Evolutionary conservation across 2,797 vertebrate genomes (phyloP), one percentile per base, ranked within the genome.

Genomic region (Cygnus olor): DNA sequence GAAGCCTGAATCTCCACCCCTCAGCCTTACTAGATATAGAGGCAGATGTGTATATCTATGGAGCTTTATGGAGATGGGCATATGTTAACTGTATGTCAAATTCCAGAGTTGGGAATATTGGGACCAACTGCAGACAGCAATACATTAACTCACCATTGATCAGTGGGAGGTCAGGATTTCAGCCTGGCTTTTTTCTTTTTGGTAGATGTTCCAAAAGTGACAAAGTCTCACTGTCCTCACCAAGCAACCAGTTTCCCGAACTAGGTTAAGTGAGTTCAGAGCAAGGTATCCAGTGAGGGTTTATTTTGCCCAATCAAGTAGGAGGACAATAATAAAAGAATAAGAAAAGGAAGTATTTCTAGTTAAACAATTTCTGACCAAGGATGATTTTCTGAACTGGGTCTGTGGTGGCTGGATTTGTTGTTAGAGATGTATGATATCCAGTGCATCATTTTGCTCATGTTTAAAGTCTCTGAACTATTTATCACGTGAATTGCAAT

Each of bases 241-340:
- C 0, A 12, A 86, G 21, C 24, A 20, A 77, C 13, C 1, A 0
- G 4, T 66, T 89, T 85, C 53, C 13, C 20, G 57, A 40, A 16
- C 28, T 54, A 40, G 27, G 11, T n/a, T 42, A 85, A 17, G 7
- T 56, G 28, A 36, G 22, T 61, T 88, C 57, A 69, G 73, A 89
- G 27, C 8, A 53, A 54, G 6, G 9, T 56, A 54, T 40, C 28
- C 58, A 42, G 25, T 22, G 10, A 9, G 10, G 2, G n/a, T 91
- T 85, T 88, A 10, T 74, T 69, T 54, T 44, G 12, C n/a, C 20
- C 34, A 68, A 60, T 8, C 2, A 20, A 6, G 9, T 24, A 47
- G 40, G 21, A 47, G 10, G 28, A 19, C 9, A 21, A 20, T 10
- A 20, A n/a, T 8, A 10, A 10, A 19, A 18, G 15, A 21, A 20